Base-by-base conservation (phyloP, 2,888 invertebrate species). In the Heteromyza rotundicornis region DNA sequence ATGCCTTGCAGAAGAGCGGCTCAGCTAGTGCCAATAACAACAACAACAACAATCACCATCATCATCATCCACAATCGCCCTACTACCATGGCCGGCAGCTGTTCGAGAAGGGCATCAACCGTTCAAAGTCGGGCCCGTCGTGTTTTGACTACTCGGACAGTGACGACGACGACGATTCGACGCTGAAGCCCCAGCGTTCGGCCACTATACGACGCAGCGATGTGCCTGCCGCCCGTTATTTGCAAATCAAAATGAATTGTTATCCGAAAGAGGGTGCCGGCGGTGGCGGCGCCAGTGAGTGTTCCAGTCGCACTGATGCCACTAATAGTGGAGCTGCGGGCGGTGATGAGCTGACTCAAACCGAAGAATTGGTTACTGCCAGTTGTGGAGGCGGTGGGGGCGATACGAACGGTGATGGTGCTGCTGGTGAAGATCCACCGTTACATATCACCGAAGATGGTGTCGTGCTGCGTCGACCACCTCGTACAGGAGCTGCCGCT, bases 401-500 rank as follows among this genome's bases (percentile, higher is more conserved):
- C 1, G 67, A 68, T 24, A 52, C 56, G 14, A 66, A 64, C 22
- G 63, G 55, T 2, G 65, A 19, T 8, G 49, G 44, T 27, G 58
- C 16, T 7, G 32, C 58, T n/a, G 62, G 59, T 2, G 71, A 70
- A 35, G 70, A 68, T 24, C n/a, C n/a, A n/a, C 72, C 68, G 1
- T 59, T 78, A 49, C 81, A 82, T 68, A 71, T 82, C 0, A 82
- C 74, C 67, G 86, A 86, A 65, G 86, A 86, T 53, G 86, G 85
- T 16, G 86, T 87, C 52, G 80, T 87, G 12, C 78, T 87, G 55
- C 78, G 87, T 19, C 83, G 86, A 65, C 84, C 85, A 64, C 82
- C 80, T 8, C 79, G 83, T 36, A 84, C 84, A 10, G 89, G 89
- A 7, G 89, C 89, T 2, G 87, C 90, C 1, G 90, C 90, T 2